These are phyloP conservation scores for Oscheius sp. DNA, from an alignment of 2,888 invertebrate species.

Conservation along the genomic window DNA sequence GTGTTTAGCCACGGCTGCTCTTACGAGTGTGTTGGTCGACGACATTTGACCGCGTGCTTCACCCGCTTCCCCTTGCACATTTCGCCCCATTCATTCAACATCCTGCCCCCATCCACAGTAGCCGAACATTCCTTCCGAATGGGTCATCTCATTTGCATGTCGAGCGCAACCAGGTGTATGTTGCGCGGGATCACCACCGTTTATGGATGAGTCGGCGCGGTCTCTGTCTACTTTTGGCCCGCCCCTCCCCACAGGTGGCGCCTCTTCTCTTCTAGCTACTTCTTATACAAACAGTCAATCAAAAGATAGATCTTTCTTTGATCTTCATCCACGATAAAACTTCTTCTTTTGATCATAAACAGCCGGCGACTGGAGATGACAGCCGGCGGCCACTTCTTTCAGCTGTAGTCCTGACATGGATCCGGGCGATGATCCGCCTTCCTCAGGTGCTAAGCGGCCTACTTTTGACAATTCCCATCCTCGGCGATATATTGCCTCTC, in stretches of 20 bases:
- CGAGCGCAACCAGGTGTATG: conserved; percentile 30
- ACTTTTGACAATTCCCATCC: conserved; percentile 16
- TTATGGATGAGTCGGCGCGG: conserved; percentile 4
- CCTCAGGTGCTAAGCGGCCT: conserved; percentile 30
- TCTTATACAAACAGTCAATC: conserved; percentile 21
- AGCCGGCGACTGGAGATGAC: conserved; percentile 6
- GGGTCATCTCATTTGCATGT: conserved; percentile 11
- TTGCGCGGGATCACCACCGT: conserved; percentile 29
- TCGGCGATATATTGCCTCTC: not conserved
- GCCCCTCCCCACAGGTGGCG: conserved; percentile 20
- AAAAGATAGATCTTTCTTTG: not conserved
- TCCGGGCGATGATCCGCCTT: conserved; percentile 12
- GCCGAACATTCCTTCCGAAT: not conserved
- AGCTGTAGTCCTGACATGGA: too few relatives aligned
- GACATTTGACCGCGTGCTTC: conserved; percentile 30
- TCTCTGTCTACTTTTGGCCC: conserved; percentile 9
- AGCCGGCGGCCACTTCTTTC: not conserved
- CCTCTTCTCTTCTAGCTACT: conserved; percentile 23
- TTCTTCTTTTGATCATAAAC: not conserved
- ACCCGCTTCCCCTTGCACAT: conserved; percentile 4
- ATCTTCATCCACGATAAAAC: not conserved
- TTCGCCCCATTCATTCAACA: not conserved
- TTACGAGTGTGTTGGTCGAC: conserved; percentile 10
- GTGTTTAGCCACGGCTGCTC: conserved; percentile 34
- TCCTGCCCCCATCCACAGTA: not conserved